Evolutionary conservation across 2,797 vertebrate species (phyloP), one percentile per base, ranked within the genome.

Genomic region (Trichosurus vulpecula): DNA sequence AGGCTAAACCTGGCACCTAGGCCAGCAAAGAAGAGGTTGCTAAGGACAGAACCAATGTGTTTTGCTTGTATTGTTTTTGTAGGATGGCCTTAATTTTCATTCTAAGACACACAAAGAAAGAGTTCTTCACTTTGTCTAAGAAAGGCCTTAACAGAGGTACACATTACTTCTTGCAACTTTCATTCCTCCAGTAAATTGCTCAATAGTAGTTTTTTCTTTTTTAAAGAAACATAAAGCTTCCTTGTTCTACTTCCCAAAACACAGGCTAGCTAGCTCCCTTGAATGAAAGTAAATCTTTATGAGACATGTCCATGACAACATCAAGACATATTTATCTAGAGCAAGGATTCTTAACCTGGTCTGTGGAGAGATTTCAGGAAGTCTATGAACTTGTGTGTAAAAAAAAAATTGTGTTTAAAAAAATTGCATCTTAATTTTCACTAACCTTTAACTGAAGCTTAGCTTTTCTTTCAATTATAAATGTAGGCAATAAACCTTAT

Each of bases 11-110:
- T 95, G 54, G 91, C 91, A 91, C 95, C 90, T 93, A 58, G 19
- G 94, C 93, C 13, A 90, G 54, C 52, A 94, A 92, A 96, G 19
- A 11, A 92, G 30, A 22, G 35, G 74, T 41, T 58, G 30, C 57
- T 95, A 27, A 35, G 61, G 53, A 29, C 31, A 92, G 53, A 14
- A 31, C 54, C 35, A 92, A 91, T 81, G 11, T 90, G 13, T 66
- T 16, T 16, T 10, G 10, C 74, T 74, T 74, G 61, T 94, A 29
- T 81, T 89, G 57, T 94, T n/a, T 31, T 92, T 47, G 35, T 47
- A 92, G 52, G 8, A 51, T 3, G 91, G 91, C 54, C 94, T 95
- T 93, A 91, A 90, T 91, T 92, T 55, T 94, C n/a, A 95, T n/a
- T 66, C 58, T 74, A 74, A 74, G 35, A 74, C 6, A 66, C 14